These are phyloP conservation scores for Malurus splendens DNA, from an alignment of 2,797 vertebrate species.

Conservation along the genomic window DNA sequence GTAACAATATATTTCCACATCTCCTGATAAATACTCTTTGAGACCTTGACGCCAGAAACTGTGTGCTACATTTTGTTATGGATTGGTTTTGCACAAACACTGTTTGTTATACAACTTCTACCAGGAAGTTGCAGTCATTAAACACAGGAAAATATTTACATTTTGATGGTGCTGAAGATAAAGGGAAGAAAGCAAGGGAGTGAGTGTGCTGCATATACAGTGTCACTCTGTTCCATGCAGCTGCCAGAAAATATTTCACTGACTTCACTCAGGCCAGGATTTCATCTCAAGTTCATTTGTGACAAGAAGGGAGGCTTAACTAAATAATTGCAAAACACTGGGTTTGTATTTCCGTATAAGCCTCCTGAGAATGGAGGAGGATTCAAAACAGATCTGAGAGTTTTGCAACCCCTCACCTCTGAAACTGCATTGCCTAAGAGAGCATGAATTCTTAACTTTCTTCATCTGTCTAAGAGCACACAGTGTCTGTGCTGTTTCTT, in stretches of 20 bases:
- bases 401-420: not conserved
- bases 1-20: not conserved
- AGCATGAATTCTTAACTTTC: not conserved
- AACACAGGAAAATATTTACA: slow-evolving; percentile 20
- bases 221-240: not conserved
- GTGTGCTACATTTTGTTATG: not conserved
- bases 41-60: not conserved
- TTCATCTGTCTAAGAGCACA: not conserved
- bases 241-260: not conserved
- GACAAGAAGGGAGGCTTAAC: not conserved
- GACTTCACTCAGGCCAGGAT: not conserved
- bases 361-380: not conserved
- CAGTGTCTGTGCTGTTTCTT: not conserved
- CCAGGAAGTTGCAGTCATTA: not conserved
- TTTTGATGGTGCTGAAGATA: not conserved
- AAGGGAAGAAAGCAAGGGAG: not conserved
- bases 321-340: not conserved
- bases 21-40: not conserved
- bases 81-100: not conserved
- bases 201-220: not conserved
- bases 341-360: not conserved
- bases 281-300: not conserved
- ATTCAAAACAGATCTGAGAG: not conserved
- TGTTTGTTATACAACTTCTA: not conserved
- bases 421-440: not conserved